A percentile compares a stretch with the other conserved stretches of the same genome.
Conservation (phyloP, 1,140 invertebrate species). For the Drosophila obscura region DNA sequence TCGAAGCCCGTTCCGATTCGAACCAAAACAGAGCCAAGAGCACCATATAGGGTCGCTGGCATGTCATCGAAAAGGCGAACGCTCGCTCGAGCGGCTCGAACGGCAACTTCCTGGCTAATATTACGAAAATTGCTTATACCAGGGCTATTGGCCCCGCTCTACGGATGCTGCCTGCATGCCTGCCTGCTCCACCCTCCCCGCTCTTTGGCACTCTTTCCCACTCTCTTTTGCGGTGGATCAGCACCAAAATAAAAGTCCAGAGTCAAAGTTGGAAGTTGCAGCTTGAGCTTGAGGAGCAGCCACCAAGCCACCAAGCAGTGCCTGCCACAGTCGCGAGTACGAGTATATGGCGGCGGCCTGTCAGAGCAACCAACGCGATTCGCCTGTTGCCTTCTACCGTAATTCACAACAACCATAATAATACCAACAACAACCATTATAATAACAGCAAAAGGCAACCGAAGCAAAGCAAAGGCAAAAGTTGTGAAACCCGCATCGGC, state of each 20-base stretch:
- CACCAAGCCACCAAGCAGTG: constrained; percentile 2
- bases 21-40: constrained; percentile 37
- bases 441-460: constrained; percentile 52
- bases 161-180: neutral
- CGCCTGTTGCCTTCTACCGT: constrained; percentile 78
- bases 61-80: constrained; percentile 37
- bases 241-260: constrained; percentile 54
- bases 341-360: constrained; percentile 20
- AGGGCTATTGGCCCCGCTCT: constrained; percentile 42
- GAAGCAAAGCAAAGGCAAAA: constrained; percentile 60
- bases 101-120: constrained; percentile 78
- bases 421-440: constrained; percentile 40
- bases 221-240: constrained; percentile 48
- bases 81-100: constrained; percentile 24
- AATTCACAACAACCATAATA: constrained; percentile 70
- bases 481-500: constrained; percentile 60
- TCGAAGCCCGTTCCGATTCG: constrained; percentile 29
- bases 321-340: constrained; percentile 14
- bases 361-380: constrained; percentile 48
- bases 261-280: constrained; percentile 44
- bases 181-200: neutral
- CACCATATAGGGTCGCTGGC: constrained; percentile 76
- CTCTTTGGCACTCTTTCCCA: neutral
- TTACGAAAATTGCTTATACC: constrained; percentile 81
- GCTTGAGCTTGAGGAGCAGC: constrained; percentile 29